Evolutionary conservation across 2,888 invertebrate genomes (phyloP), one percentile per base, ranked within the genome.

Genomic region (Tuta absoluta): DNA sequence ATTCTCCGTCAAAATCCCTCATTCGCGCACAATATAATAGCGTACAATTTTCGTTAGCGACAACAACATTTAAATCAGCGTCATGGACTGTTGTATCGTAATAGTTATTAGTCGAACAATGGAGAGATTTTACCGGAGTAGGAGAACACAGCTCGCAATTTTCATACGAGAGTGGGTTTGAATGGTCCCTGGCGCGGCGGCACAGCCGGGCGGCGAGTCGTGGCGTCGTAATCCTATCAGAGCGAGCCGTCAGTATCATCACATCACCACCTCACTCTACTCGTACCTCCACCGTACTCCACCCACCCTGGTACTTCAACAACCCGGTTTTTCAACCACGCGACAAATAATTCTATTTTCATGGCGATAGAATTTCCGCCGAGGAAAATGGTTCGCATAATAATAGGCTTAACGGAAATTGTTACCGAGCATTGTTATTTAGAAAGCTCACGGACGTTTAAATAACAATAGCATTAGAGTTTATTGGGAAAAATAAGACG

Each of bases 191-290:
- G 76, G 76, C 78, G 78, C 81, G 83, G 72, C 76, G 79, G 83
- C 85, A 94, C 94, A 93, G 92, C 87, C 87, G 87, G 75, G 91
- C 93, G 93, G 84, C 92, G 93, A 94, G 92, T 92, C 94, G 94
- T 93, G 91, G 89, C 79, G 91, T 84, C 78, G 91, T 95, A 95
- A 95, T 94, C 95, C 92, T 93, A 94, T 95, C 94, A 94, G 74
- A 79, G 78, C 70, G 67, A 79, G 78, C 77, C 73, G 75, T 33
- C 56, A 17, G 24, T 17, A n/a, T 24, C 24, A 14, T 56, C 53
- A 24, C 53, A 70, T 70, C 68, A 33, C 33, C 33, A 33, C 33
- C 33, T 33, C 33, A 8, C 33, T 33, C 28, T 8, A 5, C 33
- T 8, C 33, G 4, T 8, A 76, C 69, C 58, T 58, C 58, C 61